Percentiles rank a stretch among this genome's conserved stretches.
These are phyloP conservation scores for Chymomyza costata DNA, from an alignment of 1,140 invertebrate species.

Conservation along the genomic window DNA sequence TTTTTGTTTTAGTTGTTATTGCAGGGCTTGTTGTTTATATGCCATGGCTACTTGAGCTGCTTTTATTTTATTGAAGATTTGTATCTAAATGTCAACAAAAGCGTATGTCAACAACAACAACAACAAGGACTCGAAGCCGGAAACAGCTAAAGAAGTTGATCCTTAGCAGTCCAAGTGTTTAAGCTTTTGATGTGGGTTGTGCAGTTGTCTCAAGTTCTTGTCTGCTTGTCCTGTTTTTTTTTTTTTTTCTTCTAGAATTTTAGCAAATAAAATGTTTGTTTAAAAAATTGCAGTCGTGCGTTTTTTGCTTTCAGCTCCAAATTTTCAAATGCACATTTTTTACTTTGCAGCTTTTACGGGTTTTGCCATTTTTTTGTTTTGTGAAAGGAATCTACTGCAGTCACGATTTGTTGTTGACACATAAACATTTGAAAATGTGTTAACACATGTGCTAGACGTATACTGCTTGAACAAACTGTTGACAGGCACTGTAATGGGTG, in stretches of 20 bases:
- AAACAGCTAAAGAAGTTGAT: neutral
- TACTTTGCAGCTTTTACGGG: conserved; percentile 1
- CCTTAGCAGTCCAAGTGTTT: conserved; percentile 32
- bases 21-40: conserved; percentile 35
- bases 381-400: conserved; percentile 63
- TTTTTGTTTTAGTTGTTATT: conserved; percentile 3
- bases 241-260: conserved; percentile 30
- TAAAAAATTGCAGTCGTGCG: conserved; percentile 67
- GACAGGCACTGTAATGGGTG: conserved; percentile 4
- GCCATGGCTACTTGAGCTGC: conserved; percentile 51
- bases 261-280: conserved; percentile 65
- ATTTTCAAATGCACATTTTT: conserved; percentile 53
- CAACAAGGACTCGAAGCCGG: neutral
- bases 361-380: conserved; percentile 31
- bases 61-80: conserved; percentile 70
- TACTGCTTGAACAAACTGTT: neutral
- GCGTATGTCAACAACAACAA: conserved; percentile 48
- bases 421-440: conserved; percentile 62
- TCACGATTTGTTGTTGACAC: conserved; percentile 53
- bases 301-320: conserved; percentile 25
- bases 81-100: conserved; percentile 65
- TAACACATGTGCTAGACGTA: conserved; percentile 35
- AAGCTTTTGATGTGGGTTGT: conserved; percentile 55
- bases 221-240: conserved; percentile 8
- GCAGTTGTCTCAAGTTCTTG: conserved; percentile 46